phyloP scores from a whole-genome alignment of 2,113 vertebrate genomes.

The Benitochromis conjunctus region DNA sequence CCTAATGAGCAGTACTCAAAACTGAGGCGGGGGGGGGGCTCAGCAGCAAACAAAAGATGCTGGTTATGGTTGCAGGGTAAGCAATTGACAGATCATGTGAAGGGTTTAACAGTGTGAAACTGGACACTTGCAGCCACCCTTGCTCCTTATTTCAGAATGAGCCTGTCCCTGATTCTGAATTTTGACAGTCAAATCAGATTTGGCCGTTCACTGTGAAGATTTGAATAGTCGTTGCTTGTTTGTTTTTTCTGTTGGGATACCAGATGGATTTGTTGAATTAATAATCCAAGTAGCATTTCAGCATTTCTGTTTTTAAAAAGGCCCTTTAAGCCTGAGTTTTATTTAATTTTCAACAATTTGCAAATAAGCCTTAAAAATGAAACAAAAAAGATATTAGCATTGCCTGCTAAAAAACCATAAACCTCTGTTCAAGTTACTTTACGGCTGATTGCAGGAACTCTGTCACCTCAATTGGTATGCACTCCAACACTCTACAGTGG shows the following conservation, averaged over 20 bases:
- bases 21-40: not conserved
- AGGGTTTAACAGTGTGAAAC: not conserved
- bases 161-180: not conserved
- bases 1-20: not conserved
- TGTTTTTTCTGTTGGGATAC: not conserved
- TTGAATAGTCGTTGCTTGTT: not conserved
- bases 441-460: not conserved
- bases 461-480: not conserved
- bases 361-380: not conserved
- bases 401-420: not conserved
- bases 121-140: not conserved
- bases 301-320: not conserved
- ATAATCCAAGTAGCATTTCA: not conserved
- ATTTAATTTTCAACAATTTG: not conserved
- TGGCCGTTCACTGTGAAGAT: not conserved
- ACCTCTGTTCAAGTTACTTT: not conserved
- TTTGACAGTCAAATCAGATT: not conserved
- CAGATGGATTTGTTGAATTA: not conserved
- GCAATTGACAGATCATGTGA: not conserved
- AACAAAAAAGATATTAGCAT: not conserved
- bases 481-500: not conserved
- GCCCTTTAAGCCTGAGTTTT: not conserved
- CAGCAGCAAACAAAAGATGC: not conserved
- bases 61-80: not conserved
- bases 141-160: not conserved